Percentiles rank a stretch among this genome's conserved stretches.
Conservation (phyloP, 2,113 vertebrate species). For the Phyllostomus discolor region DNA sequence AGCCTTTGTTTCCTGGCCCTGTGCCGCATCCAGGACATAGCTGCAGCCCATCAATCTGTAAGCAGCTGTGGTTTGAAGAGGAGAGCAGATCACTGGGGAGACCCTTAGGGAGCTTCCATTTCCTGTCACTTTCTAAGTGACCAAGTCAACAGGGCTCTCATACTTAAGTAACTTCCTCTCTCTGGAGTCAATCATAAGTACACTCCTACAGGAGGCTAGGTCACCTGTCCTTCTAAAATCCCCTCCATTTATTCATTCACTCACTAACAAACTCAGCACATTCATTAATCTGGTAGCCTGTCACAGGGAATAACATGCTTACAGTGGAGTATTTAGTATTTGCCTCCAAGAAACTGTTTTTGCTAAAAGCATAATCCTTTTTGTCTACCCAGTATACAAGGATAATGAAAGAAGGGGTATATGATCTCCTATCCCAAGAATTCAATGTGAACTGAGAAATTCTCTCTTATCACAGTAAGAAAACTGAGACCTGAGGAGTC, state of each 20-base stretch:
- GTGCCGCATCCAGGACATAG: not conserved
- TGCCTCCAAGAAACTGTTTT: not conserved
- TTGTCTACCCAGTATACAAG: not conserved
- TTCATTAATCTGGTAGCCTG: rapidly evolving
- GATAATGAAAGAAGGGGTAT: not conserved
- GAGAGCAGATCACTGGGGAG: rapidly evolving
- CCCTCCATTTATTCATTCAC: not conserved
- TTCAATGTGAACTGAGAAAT: not conserved
- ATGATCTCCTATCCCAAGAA: too few relatives aligned
- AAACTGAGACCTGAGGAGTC: not conserved
- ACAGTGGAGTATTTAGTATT: not conserved
- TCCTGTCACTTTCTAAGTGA: not conserved
- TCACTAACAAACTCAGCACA: not conserved
- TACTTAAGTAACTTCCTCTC: not conserved
- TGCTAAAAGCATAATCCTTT: not conserved
- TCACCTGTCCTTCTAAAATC: not conserved
- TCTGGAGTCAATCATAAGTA: rapidly evolving
- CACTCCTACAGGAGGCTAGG: too few relatives aligned
- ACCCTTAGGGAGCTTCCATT: rapidly evolving
- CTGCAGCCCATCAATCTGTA: rapidly evolving
- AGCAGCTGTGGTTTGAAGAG: not conserved
- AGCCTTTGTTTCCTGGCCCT: not conserved
- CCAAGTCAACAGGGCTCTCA: not conserved
- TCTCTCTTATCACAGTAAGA: not conserved
- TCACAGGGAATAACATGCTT: not conserved